These are phyloP conservation scores for Hemicrepidius hirtus DNA, from an alignment of 2,888 invertebrate species.

Conservation along the genomic window DNA sequence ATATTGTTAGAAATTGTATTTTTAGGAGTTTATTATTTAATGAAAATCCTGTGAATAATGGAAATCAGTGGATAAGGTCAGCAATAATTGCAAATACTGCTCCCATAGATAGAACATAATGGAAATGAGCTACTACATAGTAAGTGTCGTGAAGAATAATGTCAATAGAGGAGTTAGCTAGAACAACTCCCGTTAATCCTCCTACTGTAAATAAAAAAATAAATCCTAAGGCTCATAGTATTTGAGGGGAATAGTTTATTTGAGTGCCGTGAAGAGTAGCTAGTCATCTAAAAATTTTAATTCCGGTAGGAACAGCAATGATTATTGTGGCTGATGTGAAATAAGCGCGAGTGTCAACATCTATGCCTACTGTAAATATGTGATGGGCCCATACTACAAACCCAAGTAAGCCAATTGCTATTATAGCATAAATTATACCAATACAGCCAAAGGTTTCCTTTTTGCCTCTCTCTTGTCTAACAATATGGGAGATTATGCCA, in stretches of 20 bases:
- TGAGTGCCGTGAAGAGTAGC: slow-evolving; percentile 81
- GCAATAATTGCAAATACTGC: slow-evolving; percentile 87
- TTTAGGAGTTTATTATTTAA: slow-evolving; percentile 78
- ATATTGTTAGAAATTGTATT: slow-evolving; percentile 83
- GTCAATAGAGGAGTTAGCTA: slow-evolving; percentile 86
- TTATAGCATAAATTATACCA: slow-evolving; percentile 89
- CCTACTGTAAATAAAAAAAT: slow-evolving; percentile 86
- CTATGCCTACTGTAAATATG: slow-evolving; percentile 90
- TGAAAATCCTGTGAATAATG: slow-evolving; percentile 78
- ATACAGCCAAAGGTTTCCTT: slow-evolving; percentile 82
- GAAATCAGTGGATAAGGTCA: slow-evolving; percentile 83
- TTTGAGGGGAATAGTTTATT: slow-evolving; percentile 76
- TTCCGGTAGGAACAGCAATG: slow-evolving; percentile 90
- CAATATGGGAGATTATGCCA: slow-evolving; percentile 87
- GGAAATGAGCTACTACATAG: slow-evolving; percentile 89
- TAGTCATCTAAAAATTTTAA: slow-evolving; percentile 89
- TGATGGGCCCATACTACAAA: slow-evolving; percentile 92
- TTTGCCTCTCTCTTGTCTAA: slow-evolving; percentile 84
- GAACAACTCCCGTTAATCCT: slow-evolving; percentile 80
- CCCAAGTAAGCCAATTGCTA: slow-evolving; percentile 87
- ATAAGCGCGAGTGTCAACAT: slow-evolving; percentile 88
- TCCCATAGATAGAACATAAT: slow-evolving; percentile 87
- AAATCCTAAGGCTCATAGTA: slow-evolving; percentile 84
- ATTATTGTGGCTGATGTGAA: slow-evolving; percentile 90
- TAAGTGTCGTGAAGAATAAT: slow-evolving; percentile 88